Percentiles rank a stretch among this genome's conserved stretches.
phyloP scores from a whole-genome alignment of 2,797 vertebrate species.

The Poliocrania exsul region DNA sequence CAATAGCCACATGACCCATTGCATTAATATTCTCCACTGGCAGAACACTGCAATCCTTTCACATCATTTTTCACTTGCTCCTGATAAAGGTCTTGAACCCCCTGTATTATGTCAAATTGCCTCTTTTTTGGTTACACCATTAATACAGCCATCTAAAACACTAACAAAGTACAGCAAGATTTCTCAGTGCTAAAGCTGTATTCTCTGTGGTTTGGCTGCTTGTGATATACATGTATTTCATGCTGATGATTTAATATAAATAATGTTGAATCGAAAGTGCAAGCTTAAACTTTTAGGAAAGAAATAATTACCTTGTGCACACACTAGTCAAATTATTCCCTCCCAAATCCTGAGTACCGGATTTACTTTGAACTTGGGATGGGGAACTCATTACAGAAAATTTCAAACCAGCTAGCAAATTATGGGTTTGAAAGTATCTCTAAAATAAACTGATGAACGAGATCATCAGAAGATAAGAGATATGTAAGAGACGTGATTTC shows the following conservation, averaged over 20 bases:
- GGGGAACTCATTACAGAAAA: slow-evolving; percentile 9
- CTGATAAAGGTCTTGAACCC: background rate
- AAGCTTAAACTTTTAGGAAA: slow-evolving; percentile 28
- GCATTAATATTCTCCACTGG: background rate
- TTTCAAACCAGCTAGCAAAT: background rate
- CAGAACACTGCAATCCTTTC: background rate
- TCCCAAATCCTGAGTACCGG: background rate
- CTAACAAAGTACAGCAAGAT: background rate
- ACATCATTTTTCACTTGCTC: background rate
- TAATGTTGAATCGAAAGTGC: background rate
- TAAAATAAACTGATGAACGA: background rate
- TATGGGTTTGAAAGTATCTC: background rate
- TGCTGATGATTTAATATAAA: background rate
- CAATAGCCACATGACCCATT: background rate
- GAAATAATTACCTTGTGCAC: background rate
- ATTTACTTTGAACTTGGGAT: slow-evolving; percentile 34
- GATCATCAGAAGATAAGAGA: background rate
- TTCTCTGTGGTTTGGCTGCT: background rate
- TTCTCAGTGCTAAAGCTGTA: background rate
- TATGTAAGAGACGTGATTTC: background rate
- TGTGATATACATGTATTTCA: background rate
- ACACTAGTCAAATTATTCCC: background rate
- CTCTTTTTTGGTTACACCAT: background rate
- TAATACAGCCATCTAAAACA: background rate
- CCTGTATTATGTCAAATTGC: background rate